Evolutionary conservation across 2,888 invertebrate genomes (phyloP).

Genomic region (Drosophila leonis): DNA sequence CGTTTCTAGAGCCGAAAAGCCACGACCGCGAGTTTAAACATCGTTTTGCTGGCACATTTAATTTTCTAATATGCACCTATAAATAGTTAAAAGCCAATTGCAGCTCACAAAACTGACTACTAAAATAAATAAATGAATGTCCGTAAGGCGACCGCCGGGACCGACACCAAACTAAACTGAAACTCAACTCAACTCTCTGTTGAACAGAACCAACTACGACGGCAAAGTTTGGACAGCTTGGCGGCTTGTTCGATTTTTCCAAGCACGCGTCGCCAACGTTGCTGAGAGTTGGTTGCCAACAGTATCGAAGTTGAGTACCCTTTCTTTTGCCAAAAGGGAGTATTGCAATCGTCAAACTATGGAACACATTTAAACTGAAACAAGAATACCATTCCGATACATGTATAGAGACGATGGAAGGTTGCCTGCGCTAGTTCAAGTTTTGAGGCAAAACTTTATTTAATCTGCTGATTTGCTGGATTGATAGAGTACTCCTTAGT

Average conservation of each 20-base stretch:
- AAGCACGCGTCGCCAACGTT: constrained; percentile 50
- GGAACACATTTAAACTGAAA: background rate
- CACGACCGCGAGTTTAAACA: constrained; percentile 11
- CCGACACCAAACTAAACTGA: constrained; percentile 51
- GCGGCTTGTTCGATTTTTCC: constrained; percentile 75
- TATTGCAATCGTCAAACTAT: background rate
- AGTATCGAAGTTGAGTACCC: constrained; percentile 26
- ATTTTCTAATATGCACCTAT: constrained; percentile 43
- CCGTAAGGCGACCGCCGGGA: constrained; percentile 39
- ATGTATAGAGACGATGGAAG: background rate
- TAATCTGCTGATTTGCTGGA: no score
- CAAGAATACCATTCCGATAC: no score
- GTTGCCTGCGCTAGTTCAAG: background rate
- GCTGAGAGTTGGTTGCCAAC: constrained; percentile 23
- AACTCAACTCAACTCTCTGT: constrained; percentile 23
- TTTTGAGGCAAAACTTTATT: background rate
- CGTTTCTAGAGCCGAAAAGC: constrained; percentile 21
- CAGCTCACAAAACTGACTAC: constrained; percentile 17
- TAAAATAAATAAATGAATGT: constrained; percentile 25
- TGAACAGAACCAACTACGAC: constrained; percentile 44
- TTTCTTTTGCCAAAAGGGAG: background rate
- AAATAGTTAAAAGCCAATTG: constrained; percentile 50
- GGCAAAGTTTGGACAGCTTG: constrained; percentile 63
- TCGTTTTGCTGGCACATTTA: constrained; percentile 20
- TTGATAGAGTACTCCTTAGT: constrained; percentile 9